phyloP scores from a whole-genome alignment of 2,113 vertebrate genomes.

The Anolis sagrei region DNA sequence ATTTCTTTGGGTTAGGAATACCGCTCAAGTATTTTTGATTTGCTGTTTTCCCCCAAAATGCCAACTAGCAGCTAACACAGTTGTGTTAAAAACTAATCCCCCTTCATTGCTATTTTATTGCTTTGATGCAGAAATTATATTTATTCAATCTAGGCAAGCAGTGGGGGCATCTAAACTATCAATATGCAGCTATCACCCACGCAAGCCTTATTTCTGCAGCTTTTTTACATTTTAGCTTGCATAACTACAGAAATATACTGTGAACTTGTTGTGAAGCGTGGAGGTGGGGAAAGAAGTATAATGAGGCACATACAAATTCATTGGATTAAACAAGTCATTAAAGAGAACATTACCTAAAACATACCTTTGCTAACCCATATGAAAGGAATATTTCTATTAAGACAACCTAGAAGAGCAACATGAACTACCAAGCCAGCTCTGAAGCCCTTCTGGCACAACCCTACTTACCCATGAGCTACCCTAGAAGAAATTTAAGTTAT shows the following conservation, averaged over 20 bases:
- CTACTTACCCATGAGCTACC: not conserved
- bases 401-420: not conserved
- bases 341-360: not conserved
- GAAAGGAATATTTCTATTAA: not conserved
- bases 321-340: not conserved
- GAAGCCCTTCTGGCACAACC: not conserved
- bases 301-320: not conserved
- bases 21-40: not conserved
- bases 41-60: not conserved
- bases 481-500: not conserved
- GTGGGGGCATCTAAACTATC: not conserved
- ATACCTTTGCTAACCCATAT: not conserved
- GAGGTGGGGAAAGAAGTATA: not conserved
- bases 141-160: not conserved
- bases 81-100: conserved; percentile 2
- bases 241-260: not conserved
- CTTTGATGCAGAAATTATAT: conserved; percentile 1
- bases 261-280: not conserved
- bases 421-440: not conserved
- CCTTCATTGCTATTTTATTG: not conserved
- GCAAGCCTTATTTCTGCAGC: not conserved
- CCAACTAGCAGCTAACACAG: not conserved
- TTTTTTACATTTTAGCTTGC: not conserved
- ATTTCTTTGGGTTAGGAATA: not conserved
- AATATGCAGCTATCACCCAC: not conserved